A percentile compares a stretch with the other conserved stretches of the same genome.
Evolutionary conservation across 2,113 vertebrate species (phyloP).

Genomic region (Sminthopsis crassicaudata): DNA sequence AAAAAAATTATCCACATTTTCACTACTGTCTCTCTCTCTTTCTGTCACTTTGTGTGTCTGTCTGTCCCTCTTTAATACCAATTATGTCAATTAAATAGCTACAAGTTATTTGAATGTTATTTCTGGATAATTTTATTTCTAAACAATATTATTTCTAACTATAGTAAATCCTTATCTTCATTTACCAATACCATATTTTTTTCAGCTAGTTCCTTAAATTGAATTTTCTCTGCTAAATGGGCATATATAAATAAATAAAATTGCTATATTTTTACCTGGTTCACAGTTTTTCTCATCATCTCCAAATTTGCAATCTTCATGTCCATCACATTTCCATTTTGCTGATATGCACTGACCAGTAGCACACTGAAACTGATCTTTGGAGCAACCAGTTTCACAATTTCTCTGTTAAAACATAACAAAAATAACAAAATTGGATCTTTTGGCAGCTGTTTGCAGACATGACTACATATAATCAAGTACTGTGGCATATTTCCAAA

Average conservation of each 20-base stretch:
- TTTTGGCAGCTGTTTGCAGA: not conserved
- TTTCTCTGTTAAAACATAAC: conserved; percentile 89
- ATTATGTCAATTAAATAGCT: not conserved
- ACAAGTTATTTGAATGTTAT: not conserved
- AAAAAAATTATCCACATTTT: not conserved
- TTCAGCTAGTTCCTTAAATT: not conserved
- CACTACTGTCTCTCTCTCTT: not conserved
- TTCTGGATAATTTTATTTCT: not conserved
- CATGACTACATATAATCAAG: accelerated
- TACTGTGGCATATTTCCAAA: not conserved
- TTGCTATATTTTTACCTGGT: conserved; percentile 83
- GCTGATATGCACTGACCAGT: conserved; percentile 95
- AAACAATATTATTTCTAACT: not conserved
- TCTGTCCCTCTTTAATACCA: no score
- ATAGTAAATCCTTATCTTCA: not conserved
- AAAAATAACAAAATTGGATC: not conserved
- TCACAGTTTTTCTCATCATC: conserved; percentile 95
- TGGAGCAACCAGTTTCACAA: conserved; percentile 92
- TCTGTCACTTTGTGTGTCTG: not conserved
- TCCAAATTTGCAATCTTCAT: conserved; percentile 96
- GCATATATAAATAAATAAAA: not conserved
- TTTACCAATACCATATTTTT: not conserved
- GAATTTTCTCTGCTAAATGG: conserved; percentile 1
- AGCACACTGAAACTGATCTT: conserved; percentile 95
- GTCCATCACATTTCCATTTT: conserved; percentile 96